phyloP scores from a whole-genome alignment of 2,888 invertebrate genomes.

The Agonopterix alstromeriana region DNA sequence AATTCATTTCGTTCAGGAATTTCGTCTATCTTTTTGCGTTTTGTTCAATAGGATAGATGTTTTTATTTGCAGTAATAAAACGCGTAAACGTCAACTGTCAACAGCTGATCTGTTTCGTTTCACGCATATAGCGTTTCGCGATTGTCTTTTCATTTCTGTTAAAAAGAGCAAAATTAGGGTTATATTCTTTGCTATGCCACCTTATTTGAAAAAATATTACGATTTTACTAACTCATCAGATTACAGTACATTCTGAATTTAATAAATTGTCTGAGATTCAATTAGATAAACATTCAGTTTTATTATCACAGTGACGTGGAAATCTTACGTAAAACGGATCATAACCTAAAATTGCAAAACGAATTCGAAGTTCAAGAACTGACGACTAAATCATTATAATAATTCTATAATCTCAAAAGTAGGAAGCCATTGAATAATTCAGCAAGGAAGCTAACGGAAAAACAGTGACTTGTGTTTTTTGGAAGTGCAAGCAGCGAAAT shows the following conservation, averaged over 20 bases:
- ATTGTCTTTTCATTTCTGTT: no score
- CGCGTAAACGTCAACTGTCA: background rate
- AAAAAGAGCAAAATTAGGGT: background rate
- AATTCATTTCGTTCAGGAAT: no score
- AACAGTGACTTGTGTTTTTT: slow-evolving; percentile 18
- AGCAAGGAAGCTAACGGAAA: background rate
- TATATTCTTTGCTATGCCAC: background rate
- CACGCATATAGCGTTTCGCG: background rate
- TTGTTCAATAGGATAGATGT: no score
- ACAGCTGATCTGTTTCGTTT: background rate
- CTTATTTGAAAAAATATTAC: background rate
- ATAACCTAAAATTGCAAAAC: slow-evolving; percentile 6
- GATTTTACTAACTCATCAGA: background rate
- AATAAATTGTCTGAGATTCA: no score
- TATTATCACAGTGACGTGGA: background rate
- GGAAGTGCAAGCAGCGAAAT: slow-evolving; percentile 25
- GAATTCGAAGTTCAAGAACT: background rate
- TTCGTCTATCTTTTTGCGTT: no score
- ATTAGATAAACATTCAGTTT: background rate
- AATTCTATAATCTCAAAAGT: background rate
- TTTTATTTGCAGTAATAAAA: background rate
- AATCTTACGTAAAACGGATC: slow-evolving; percentile 6
- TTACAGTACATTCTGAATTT: background rate
- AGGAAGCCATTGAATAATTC: background rate
- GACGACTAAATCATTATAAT: background rate